Evolutionary conservation across 2,113 vertebrate species (phyloP).

Genomic region (Hypocryptadius cinnamomeus): DNA sequence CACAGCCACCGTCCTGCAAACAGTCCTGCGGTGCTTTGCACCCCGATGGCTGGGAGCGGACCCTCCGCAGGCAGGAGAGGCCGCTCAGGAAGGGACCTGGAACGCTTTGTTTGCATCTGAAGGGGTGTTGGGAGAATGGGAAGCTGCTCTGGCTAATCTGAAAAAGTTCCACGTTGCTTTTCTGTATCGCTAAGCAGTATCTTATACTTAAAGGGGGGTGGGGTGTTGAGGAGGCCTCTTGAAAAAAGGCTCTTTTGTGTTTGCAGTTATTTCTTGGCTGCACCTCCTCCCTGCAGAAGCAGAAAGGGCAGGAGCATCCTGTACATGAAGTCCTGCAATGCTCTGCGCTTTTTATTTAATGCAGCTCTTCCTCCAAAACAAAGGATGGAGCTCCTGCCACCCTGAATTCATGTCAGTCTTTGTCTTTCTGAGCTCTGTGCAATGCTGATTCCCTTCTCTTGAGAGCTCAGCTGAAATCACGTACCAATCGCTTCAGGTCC

Average conservation of each 20-base stretch:
- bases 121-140: neutral
- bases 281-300: neutral
- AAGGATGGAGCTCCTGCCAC: constrained; percentile 10
- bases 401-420: neutral
- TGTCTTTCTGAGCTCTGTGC: neutral
- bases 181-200: neutral
- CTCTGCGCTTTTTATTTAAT: neutral
- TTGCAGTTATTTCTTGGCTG: neutral
- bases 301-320: neutral
- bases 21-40: constrained; percentile 26
- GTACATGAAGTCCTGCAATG: neutral
- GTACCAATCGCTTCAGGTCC: neutral
- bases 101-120: neutral
- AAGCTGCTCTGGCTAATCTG: neutral
- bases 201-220: neutral
- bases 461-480: neutral
- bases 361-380: neutral
- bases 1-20: neutral
- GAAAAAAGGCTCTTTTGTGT: neutral
- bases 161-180: neutral
- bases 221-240: neutral
- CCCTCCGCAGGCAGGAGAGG: neutral
- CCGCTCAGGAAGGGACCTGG: neutral
- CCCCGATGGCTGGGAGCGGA: neutral
- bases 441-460: neutral